Evolutionary conservation across 2,888 invertebrate species (phyloP), one percentile per base, ranked within the genome.

Genomic region (Alloscopus bannaensis): DNA sequence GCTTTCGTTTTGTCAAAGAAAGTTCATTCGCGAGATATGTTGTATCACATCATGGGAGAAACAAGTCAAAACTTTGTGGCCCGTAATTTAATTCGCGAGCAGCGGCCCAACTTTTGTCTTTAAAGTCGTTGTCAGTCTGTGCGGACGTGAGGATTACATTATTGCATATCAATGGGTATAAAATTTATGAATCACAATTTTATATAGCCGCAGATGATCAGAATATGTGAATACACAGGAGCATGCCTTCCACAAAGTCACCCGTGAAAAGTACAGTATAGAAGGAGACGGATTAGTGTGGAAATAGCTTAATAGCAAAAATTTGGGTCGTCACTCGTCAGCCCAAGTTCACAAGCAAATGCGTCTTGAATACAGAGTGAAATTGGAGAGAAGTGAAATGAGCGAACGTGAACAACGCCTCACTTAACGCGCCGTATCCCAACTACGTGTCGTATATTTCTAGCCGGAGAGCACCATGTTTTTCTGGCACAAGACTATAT

Each of bases 281-380:
- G 18, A n/a, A 31, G 40, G n/a, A 3, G 55, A 72, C 20, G 64
- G 42, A 64, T 36, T 36, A 13, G 36, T 6, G 36, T 36, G 6
- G n/a, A n/a, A n/a, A n/a, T 18, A 59, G 65, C 73, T 59, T 66
- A 75, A 75, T 75, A 66, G 73, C 59, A 59, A 40, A n/a, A 75
- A 75, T 75, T 65, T 75, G n/a, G 65, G 73, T 66, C 59, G 59
- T 36, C n/a, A n/a, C n/a, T n/a, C 55, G 57, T 55, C 65, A 73
- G 20, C 64, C 52, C 52, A 72, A 62, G 52, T 64, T 72, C 72
- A 72, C 6, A 26, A 72, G 55, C 26, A 52, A 16, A 18, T 22
- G 18, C n/a, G 11, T 24, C 24, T 57, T 57, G 29, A 11, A 40
- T 2, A 55, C 31, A 28, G 29, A 29, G 6, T 6, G n/a, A 36